These are phyloP conservation scores for Eremobia ochroleuca DNA, from an alignment of 2,888 invertebrate species.

Conservation along the genomic window DNA sequence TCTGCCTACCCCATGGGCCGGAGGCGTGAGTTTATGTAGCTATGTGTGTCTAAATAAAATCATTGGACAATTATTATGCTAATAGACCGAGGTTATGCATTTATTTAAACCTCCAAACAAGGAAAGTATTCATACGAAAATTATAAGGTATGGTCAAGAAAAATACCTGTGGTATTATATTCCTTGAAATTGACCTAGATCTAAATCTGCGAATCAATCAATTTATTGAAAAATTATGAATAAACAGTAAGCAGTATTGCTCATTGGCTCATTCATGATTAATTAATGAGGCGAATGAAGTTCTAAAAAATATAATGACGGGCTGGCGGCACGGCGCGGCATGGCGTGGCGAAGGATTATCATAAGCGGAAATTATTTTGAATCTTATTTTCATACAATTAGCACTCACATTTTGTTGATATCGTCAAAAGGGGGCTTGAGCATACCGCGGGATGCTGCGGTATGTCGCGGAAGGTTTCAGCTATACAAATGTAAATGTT, in stretches of 20 bases:
- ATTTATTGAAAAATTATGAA: conserved; percentile 33
- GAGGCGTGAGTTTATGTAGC: too few species aligned
- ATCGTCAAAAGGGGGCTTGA: too few species aligned
- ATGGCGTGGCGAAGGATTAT: neutral
- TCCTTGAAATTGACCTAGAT: conserved; percentile 25
- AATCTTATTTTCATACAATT: neutral
- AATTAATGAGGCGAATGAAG: neutral
- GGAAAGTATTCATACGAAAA: neutral
- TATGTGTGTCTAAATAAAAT: neutral
- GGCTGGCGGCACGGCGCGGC: neutral
- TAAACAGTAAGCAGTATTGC: conserved; percentile 17
- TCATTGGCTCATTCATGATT: neutral
- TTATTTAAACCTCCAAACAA: neutral
- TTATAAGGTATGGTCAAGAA: neutral
- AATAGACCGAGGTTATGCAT: neutral
- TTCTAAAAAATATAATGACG: neutral
- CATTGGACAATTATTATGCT: neutral
- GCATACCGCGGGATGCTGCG: too few species aligned
- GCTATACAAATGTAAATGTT: neutral
- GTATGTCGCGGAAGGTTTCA: neutral
- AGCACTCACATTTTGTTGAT: neutral
- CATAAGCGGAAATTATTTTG: neutral
- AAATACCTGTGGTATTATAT: neutral
- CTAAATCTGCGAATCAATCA: conserved; percentile 24
- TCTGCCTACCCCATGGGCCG: too few species aligned